Evolutionary conservation across 2,797 vertebrate genomes (phyloP), one percentile per base, ranked within the genome.

Genomic region (Chrosomus eos): DNA sequence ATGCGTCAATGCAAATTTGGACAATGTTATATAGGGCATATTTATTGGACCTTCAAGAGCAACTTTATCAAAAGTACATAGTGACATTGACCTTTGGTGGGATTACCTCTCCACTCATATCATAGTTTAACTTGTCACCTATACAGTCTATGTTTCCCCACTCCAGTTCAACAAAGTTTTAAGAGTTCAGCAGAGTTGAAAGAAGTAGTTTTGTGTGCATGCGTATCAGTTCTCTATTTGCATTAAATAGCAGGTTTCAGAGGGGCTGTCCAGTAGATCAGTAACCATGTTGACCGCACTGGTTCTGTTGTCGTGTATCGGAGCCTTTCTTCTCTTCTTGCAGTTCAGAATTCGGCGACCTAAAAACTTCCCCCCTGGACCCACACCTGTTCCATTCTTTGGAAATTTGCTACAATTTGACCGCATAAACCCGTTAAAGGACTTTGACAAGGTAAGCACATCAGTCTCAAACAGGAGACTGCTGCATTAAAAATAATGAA

Each of bases 401-500:
- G 86, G 83, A 31, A 85, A 85, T 55, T 66, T 87, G 66, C 73
- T 85, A 36, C 79, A 85, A 23, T 48, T 87, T 48, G 26, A 79
- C 33, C 36, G 0, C 33, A 82, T 8, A 19, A 85, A 85, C 66
- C 73, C 83, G 1, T 43, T 87, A 51, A 82, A 73, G 18, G 66
- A 85, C 51, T 64, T 87, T 2, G 73, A 83, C 45, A 68, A 77
- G 82, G 82, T 83, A 68, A 83, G 18, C n/a, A 23, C 58, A 75
- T 66, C 43, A 38, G 14, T 16, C 16, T 67, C 5, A 38, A 80
- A 51, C 40, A 80, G 11, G 18, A 45, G 40, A 45, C 38, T 33
- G 40, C 55, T 45, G 76, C 13, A 36, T 80, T 67, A 33, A 68
- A 80, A 62, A 16, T 62, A 28, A 26, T 28, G 28, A 62, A 62